Evolutionary conservation across 1,140 invertebrate genomes (phyloP).

Genomic region (Paracyclopina nana): DNA sequence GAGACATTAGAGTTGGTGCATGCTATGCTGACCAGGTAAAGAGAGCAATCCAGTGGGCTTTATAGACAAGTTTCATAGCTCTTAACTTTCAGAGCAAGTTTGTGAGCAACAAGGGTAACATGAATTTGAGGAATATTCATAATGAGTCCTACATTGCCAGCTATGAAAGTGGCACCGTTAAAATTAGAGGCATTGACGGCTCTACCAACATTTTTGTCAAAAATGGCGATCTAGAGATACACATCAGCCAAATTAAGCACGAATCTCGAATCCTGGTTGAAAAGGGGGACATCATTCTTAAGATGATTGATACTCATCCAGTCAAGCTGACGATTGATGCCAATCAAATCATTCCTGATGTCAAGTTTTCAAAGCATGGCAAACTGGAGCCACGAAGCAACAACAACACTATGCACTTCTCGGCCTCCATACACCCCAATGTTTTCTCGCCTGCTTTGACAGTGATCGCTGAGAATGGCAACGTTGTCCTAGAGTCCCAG

Average conservation of each 20-base stretch:
- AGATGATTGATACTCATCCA: slow-evolving; percentile 9
- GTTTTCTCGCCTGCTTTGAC: slow-evolving; percentile 13
- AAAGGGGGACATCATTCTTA: slow-evolving; percentile 10
- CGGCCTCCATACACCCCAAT: slow-evolving; percentile 8
- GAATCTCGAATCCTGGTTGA: slow-evolving; percentile 13
- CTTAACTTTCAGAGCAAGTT: too few relatives aligned
- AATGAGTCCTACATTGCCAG: slow-evolving; percentile 14
- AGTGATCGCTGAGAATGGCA: slow-evolving; percentile 14
- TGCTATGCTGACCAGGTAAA: slow-evolving; percentile 9
- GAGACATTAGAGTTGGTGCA: slow-evolving; percentile 11
- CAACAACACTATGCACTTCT: not conserved
- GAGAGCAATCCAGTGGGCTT: too few relatives aligned
- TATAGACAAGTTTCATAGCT: too few relatives aligned
- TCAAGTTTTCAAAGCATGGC: too few relatives aligned
- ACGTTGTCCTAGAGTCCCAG: slow-evolving; percentile 14
- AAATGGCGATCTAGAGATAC: slow-evolving; percentile 14
- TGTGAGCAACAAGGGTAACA: not conserved
- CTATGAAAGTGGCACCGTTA: slow-evolving; percentile 12
- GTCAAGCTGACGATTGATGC: slow-evolving; percentile 12
- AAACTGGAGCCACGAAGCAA: too few relatives aligned
- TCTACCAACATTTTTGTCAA: slow-evolving; percentile 15
- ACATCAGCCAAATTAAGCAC: slow-evolving; percentile 9
- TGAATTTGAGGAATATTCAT: slow-evolving; percentile 16
- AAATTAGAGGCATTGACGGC: slow-evolving; percentile 9
- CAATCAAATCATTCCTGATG: slow-evolving; percentile 11